Conservation (phyloP, 2,888 invertebrate genomes). For the Polydesmus complanatus region DNA sequence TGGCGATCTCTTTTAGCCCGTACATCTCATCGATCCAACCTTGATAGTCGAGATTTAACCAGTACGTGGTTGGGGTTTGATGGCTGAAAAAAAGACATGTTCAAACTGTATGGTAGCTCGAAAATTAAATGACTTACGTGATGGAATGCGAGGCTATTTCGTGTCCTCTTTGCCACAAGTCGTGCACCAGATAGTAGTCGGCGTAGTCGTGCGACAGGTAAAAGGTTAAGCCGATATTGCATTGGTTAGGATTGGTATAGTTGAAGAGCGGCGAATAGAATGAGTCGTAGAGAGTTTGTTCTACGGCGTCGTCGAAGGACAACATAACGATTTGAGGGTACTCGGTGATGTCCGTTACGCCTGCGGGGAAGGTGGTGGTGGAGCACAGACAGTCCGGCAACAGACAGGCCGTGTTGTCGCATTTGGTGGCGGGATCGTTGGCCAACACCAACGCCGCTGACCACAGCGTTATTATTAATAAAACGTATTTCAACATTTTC, state of each 20-base stretch:
- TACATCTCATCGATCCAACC: slow-evolving; percentile 23
- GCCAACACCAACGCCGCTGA: no score
- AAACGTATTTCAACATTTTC: no score
- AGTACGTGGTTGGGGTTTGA: slow-evolving; percentile 18
- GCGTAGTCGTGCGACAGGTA: slow-evolving; percentile 19
- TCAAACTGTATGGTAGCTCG: neutral
- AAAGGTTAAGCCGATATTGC: slow-evolving; percentile 18
- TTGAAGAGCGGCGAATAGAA: slow-evolving; percentile 15
- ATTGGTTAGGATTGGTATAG: slow-evolving; percentile 19
- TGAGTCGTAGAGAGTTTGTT: slow-evolving; percentile 14
- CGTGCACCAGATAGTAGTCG: slow-evolving; percentile 17
- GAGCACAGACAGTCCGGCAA: slow-evolving; percentile 44
- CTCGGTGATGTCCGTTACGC: slow-evolving; percentile 7
- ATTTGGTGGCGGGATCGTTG: no score
- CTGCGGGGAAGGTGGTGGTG: slow-evolving; percentile 24
- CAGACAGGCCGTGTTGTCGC: slow-evolving; percentile 34
- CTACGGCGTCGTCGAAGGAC: slow-evolving; percentile 26
- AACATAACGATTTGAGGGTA: slow-evolving; percentile 26
- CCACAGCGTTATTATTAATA: no score
- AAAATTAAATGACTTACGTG: slow-evolving; percentile 21
- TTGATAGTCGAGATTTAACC: slow-evolving; percentile 15
- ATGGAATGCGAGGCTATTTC: slow-evolving; percentile 23
- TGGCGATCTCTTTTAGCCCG: slow-evolving; percentile 25
- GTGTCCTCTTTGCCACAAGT: slow-evolving; percentile 19
- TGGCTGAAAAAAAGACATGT: no score